Evolutionary conservation across 2,113 vertebrate species (phyloP).

Genomic region (Dipodomys merriami): DNA sequence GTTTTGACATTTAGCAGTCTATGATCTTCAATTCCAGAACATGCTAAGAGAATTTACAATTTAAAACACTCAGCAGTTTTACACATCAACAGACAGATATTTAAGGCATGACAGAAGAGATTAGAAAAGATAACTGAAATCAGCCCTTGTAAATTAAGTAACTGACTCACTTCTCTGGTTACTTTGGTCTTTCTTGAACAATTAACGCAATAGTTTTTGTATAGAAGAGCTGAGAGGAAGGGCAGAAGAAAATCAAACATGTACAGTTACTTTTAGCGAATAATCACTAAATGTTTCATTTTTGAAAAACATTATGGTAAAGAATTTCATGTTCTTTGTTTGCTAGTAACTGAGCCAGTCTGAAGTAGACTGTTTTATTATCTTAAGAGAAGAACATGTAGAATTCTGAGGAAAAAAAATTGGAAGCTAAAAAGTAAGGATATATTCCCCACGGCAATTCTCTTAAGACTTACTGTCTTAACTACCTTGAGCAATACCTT

Average conservation of each 20-base stretch:
- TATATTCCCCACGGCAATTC: no score
- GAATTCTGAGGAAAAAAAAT: neutral
- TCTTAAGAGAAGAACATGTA: neutral
- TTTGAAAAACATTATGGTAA: neutral
- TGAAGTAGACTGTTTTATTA: neutral
- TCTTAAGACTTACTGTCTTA: neutral
- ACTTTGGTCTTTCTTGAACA: neutral
- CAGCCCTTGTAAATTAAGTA: neutral
- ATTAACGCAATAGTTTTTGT: neutral
- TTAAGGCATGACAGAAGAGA: neutral
- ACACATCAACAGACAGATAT: neutral
- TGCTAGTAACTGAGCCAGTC: neutral
- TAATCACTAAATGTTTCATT: neutral
- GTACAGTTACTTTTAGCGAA: neutral
- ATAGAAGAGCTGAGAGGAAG: neutral
- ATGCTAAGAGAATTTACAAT: slow-evolving; percentile 25
- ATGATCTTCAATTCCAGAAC: neutral
- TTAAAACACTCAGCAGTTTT: slow-evolving; percentile 21
- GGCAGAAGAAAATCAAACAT: neutral
- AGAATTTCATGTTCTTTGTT: neutral
- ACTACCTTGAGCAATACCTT: neutral
- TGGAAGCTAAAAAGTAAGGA: neutral
- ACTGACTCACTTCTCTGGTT: neutral
- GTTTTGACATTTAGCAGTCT: neutral
- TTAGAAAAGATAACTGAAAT: neutral